phyloP scores from a whole-genome alignment of 2,113 vertebrate genomes.

The Thymallus thymallus region DNA sequence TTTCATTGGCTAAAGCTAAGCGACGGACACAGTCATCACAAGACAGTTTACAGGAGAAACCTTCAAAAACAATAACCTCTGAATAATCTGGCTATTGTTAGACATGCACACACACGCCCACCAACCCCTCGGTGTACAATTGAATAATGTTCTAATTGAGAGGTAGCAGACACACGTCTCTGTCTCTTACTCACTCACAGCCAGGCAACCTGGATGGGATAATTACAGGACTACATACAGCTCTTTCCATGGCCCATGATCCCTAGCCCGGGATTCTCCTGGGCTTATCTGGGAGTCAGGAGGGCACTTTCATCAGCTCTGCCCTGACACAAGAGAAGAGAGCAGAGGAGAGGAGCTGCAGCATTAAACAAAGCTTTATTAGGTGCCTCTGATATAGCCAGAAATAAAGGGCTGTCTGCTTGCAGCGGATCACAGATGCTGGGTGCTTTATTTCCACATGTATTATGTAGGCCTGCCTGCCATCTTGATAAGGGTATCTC shows the following conservation, averaged over 20 bases:
- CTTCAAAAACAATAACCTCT: neutral
- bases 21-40: slow-evolving; percentile 27
- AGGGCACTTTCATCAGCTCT: slow-evolving; percentile 47
- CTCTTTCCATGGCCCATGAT: too few relatives aligned
- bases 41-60: neutral
- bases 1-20: slow-evolving; percentile 59
- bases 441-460: slow-evolving; percentile 43
- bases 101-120: neutral
- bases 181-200: slow-evolving; percentile 15
- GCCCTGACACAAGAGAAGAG: slow-evolving; percentile 39
- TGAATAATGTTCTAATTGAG: slow-evolving; percentile 60
- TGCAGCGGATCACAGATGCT: slow-evolving; percentile 38
- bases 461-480: slow-evolving; percentile 22
- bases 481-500: slow-evolving; percentile 4
- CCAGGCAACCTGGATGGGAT: slow-evolving; percentile 44
- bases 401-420: slow-evolving; percentile 43
- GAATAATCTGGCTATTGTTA: neutral
- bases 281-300: slow-evolving; percentile 60
- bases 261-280: slow-evolving; percentile 37
- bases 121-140: slow-evolving; percentile 20
- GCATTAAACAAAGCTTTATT: slow-evolving; percentile 60
- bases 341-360: slow-evolving; percentile 24
- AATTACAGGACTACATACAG: slow-evolving; percentile 46
- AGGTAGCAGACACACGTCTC: slow-evolving; percentile 38
- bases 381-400: slow-evolving; percentile 34